phyloP scores from a whole-genome alignment of 2,797 vertebrate genomes.

The Alauda arvensis region DNA sequence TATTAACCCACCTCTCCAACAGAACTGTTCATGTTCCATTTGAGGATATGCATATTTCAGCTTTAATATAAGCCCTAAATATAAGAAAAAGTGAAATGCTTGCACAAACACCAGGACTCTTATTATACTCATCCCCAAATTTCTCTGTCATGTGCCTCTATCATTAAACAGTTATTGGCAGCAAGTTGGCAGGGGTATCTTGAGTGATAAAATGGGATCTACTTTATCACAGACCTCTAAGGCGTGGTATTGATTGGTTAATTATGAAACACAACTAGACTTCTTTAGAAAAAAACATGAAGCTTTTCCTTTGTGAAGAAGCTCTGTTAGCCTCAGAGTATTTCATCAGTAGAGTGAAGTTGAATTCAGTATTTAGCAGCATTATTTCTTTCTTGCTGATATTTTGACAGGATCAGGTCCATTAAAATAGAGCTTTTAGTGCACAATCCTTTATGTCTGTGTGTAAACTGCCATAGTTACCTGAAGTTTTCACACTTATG shows the following conservation, averaged over 20 bases:
- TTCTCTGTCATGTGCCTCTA: neutral
- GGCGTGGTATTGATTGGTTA: constrained; percentile 42
- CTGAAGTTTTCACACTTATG: constrained; percentile 59
- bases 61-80: neutral
- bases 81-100: neutral
- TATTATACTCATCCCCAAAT: neutral
- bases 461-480: constrained; percentile 57
- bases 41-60: neutral
- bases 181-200: neutral
- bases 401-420: constrained; percentile 55
- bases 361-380: constrained; percentile 22
- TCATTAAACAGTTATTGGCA: neutral
- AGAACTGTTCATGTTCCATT: neutral
- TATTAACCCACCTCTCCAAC: neutral
- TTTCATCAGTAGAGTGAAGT: constrained; percentile 22
- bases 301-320: neutral
- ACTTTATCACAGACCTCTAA: constrained; percentile 3
- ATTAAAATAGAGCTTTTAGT: constrained; percentile 66
- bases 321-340: constrained; percentile 8
- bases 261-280: constrained; percentile 37
- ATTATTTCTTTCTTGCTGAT: constrained; percentile 16
- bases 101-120: neutral
- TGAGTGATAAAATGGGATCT: neutral
- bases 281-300: neutral
- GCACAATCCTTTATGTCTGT: constrained; percentile 35